These are phyloP conservation scores for Stegostoma tigrinum DNA, from an alignment of 2,113 vertebrate genomes.

Conservation along the genomic window DNA sequence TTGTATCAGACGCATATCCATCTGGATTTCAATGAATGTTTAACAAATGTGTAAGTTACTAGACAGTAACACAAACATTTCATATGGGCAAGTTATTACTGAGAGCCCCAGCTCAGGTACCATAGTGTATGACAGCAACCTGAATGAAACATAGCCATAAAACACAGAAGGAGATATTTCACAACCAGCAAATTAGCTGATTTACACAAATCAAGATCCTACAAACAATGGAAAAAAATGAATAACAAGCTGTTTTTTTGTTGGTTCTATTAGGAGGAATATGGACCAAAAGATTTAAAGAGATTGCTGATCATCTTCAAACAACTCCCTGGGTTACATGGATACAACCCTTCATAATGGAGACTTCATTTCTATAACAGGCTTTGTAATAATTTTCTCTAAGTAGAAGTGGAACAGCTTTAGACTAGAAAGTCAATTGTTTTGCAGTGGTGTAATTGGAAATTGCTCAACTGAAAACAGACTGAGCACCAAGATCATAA, in stretches of 20 bases:
- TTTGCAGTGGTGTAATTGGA: background rate
- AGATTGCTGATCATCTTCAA: background rate
- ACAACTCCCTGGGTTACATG: background rate
- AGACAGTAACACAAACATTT: background rate
- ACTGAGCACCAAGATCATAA: background rate
- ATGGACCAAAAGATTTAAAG: background rate
- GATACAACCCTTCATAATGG: background rate
- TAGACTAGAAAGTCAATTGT: background rate
- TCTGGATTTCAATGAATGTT: background rate
- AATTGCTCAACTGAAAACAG: constrained; percentile 8
- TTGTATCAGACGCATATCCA: background rate
- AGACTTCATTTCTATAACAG: background rate
- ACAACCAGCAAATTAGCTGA: background rate
- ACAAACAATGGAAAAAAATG: background rate
- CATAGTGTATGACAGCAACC: background rate
- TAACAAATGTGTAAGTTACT: background rate
- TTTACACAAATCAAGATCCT: background rate
- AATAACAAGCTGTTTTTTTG: background rate
- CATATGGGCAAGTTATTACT: background rate
- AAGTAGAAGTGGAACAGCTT: background rate
- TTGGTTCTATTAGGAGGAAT: background rate
- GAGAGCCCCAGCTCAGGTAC: background rate
- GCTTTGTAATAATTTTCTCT: background rate
- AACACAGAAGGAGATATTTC: background rate
- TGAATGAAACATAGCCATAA: background rate